Conservation (phyloP, 2,113 vertebrate species). For the Callospermophilus lateralis region DNA sequence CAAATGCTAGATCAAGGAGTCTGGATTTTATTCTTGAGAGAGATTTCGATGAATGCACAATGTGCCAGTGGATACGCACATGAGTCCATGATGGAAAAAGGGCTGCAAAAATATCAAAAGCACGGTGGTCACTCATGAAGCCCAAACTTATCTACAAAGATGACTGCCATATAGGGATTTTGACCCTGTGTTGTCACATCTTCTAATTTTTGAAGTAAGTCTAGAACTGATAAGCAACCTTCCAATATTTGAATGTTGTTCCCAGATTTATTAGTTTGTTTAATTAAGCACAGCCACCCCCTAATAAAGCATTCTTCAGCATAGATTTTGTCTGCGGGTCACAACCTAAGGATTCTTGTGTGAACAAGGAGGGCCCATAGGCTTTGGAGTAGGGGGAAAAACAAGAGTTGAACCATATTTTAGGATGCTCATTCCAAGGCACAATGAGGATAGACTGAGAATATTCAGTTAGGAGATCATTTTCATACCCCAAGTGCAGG, state of each 20-base stretch:
- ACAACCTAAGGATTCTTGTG: background rate
- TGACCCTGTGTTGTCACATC: background rate
- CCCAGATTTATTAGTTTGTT: background rate
- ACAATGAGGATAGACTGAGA: background rate
- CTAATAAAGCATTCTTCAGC: background rate
- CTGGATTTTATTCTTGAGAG: background rate
- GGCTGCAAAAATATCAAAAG: background rate
- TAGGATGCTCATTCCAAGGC: background rate
- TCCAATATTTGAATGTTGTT: background rate
- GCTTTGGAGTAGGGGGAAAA: background rate
- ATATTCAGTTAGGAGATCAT: background rate
- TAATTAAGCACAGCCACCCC: background rate
- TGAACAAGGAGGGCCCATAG: background rate
- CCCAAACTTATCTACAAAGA: background rate
- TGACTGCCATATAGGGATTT: background rate
- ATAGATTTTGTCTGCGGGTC: background rate
- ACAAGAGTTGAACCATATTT: background rate
- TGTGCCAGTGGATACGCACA: background rate
- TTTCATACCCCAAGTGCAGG: background rate
- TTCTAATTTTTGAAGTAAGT: background rate
- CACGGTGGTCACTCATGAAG: background rate
- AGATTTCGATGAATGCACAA: background rate
- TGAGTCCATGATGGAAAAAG: background rate
- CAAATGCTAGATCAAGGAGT: background rate
- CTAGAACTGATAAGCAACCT: background rate